Evolutionary conservation across 1,140 invertebrate genomes (phyloP).

Genomic region (Seison nebaliae): DNA sequence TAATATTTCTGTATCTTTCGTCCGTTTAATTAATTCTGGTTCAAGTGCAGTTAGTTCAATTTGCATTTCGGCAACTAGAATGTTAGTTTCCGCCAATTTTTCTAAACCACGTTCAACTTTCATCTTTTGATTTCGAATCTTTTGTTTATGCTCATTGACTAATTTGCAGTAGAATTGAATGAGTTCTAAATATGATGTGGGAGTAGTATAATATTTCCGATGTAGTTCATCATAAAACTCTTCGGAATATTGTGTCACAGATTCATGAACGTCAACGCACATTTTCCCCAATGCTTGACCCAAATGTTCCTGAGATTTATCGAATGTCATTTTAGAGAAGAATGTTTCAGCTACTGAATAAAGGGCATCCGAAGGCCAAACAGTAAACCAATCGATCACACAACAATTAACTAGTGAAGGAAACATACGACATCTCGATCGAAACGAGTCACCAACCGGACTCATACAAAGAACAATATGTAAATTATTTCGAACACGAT

Average conservation of each 20-base stretch:
- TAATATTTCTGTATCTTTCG: slow-evolving; percentile 22
- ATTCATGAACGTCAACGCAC: slow-evolving; percentile 39
- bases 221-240: slow-evolving; percentile 50
- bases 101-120: slow-evolving; percentile 26
- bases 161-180: slow-evolving; percentile 54
- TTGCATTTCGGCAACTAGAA: slow-evolving; percentile 28
- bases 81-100: slow-evolving; percentile 28
- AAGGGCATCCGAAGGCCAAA: slow-evolving; percentile 28
- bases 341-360: slow-evolving; percentile 34
- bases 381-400: slow-evolving; percentile 36
- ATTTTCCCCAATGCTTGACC: slow-evolving; percentile 26
- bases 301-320: slow-evolving; percentile 4
- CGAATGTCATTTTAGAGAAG: slow-evolving; percentile 20
- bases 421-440: slow-evolving; percentile 33
- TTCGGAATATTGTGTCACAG: slow-evolving; percentile 44
- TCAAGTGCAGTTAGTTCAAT: slow-evolving; percentile 25
- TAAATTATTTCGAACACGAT: slow-evolving; percentile 28
- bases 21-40: slow-evolving; percentile 27
- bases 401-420: slow-evolving; percentile 30
- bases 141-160: no score
- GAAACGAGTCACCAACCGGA: slow-evolving; percentile 44
- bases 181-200: slow-evolving; percentile 57
- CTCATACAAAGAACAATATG: slow-evolving; percentile 30
- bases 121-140: no score
- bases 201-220: slow-evolving; percentile 56